phyloP scores from a whole-genome alignment of 1,140 invertebrate species.

The Meloidogyne exigua region DNA sequence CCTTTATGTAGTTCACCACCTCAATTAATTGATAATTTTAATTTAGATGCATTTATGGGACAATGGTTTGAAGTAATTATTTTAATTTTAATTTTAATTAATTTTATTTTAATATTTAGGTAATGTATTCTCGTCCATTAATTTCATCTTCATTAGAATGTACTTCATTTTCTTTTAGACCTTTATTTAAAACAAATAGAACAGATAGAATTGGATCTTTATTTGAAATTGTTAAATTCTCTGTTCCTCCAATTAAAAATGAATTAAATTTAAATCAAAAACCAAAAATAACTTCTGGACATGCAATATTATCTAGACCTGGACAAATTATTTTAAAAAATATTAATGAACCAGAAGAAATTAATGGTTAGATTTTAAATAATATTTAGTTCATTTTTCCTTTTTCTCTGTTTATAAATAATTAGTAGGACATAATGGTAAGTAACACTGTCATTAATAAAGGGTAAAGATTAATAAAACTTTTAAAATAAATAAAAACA shows the following conservation, averaged over 20 bases:
- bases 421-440: too few species aligned
- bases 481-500: too few species aligned
- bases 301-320: conserved; percentile 54
- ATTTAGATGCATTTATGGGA: conserved; percentile 62
- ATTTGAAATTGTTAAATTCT: conserved; percentile 61
- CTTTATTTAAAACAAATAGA: conserved; percentile 19
- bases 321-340: conserved; percentile 60
- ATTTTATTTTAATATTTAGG: conserved; percentile 32
- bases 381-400: neutral
- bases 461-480: too few species aligned
- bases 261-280: conserved; percentile 35
- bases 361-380: conserved; percentile 43
- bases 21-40: conserved; percentile 48
- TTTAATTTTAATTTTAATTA: too few species aligned
- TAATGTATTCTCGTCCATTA: conserved; percentile 57
- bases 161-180: conserved; percentile 54
- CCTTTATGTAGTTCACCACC: conserved; percentile 60
- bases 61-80: conserved; percentile 37
- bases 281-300: conserved; percentile 54
- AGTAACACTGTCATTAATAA: too few species aligned
- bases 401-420: too few species aligned
- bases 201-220: conserved; percentile 53
- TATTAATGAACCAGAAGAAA: conserved; percentile 54
- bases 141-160: conserved; percentile 55
- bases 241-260: conserved; percentile 56